Evolutionary conservation across 2,797 vertebrate genomes (phyloP).

Genomic region (Poeciliopsis infans): DNA sequence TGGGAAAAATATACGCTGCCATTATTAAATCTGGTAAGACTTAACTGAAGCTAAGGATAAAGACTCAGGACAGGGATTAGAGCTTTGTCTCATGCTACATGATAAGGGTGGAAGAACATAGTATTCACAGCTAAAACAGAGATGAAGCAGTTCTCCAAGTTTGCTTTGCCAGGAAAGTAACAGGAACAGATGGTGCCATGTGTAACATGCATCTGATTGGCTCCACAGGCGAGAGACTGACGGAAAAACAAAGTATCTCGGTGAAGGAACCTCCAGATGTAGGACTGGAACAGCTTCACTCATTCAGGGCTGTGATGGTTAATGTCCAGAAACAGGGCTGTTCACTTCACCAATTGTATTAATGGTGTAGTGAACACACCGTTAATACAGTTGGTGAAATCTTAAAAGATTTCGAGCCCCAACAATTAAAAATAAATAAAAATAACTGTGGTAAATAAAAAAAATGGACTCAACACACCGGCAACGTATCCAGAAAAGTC

Average conservation of each 20-base stretch:
- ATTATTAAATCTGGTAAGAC: slow-evolving; percentile 11
- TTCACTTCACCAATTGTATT: background rate
- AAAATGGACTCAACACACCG: background rate
- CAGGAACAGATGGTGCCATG: slow-evolving; percentile 19
- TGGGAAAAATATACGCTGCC: slow-evolving; percentile 8
- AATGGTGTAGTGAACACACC: too few relatives aligned
- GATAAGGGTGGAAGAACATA: slow-evolving; percentile 34
- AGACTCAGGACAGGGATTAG: slow-evolving; percentile 18
- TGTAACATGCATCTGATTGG: slow-evolving; percentile 17
- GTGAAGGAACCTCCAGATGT: background rate
- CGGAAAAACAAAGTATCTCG: background rate
- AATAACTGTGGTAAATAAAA: background rate
- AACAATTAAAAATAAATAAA: background rate
- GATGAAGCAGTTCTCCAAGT: slow-evolving; percentile 40
- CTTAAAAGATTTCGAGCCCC: too few relatives aligned
- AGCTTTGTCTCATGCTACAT: slow-evolving; percentile 52
- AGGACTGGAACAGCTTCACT: background rate
- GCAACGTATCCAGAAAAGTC: background rate
- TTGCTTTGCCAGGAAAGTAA: slow-evolving; percentile 41
- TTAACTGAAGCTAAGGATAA: slow-evolving; percentile 5
- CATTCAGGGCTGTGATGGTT: background rate
- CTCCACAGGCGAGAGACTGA: slow-evolving; percentile 14
- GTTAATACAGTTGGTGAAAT: too few relatives aligned
- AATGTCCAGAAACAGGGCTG: background rate
- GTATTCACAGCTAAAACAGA: slow-evolving; percentile 33